Conservation (phyloP, 2,888 invertebrate genomes). For the Gryllus longicercus region DNA sequence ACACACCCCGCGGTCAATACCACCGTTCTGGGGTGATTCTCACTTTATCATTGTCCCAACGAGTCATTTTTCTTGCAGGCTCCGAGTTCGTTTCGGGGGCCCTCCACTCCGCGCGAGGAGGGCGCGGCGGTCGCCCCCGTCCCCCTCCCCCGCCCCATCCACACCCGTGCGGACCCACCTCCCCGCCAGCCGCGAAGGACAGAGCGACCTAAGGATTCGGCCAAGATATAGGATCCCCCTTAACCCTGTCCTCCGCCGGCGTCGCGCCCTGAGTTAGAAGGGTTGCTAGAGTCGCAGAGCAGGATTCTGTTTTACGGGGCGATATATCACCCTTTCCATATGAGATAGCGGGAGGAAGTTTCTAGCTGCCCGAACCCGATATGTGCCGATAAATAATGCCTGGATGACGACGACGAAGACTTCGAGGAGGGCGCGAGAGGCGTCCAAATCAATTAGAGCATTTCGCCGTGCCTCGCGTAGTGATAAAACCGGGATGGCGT, state of each 20-base stretch:
- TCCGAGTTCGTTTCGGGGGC: background rate
- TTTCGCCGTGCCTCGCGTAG: background rate
- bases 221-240: constrained; percentile 17
- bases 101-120: background rate
- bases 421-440: background rate
- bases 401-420: background rate
- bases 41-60: constrained; percentile 6
- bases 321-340: background rate
- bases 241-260: background rate
- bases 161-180: background rate
- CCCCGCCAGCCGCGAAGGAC: background rate
- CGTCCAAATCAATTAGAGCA: constrained; percentile 1
- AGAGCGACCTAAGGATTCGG: constrained; percentile 2
- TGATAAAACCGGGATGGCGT: background rate
- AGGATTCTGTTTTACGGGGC: background rate
- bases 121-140: background rate
- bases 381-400: constrained; percentile 9
- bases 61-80: background rate
- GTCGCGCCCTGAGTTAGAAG: background rate
- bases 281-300: background rate
- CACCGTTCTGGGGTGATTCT: background rate
- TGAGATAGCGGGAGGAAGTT: constrained; percentile 17
- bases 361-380: constrained; percentile 1
- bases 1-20: background rate
- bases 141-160: background rate